A percentile compares a stretch with the other conserved stretches of the same genome.
phyloP scores from a whole-genome alignment of 2,797 vertebrate genomes.

The Loriculus beryllinus region DNA sequence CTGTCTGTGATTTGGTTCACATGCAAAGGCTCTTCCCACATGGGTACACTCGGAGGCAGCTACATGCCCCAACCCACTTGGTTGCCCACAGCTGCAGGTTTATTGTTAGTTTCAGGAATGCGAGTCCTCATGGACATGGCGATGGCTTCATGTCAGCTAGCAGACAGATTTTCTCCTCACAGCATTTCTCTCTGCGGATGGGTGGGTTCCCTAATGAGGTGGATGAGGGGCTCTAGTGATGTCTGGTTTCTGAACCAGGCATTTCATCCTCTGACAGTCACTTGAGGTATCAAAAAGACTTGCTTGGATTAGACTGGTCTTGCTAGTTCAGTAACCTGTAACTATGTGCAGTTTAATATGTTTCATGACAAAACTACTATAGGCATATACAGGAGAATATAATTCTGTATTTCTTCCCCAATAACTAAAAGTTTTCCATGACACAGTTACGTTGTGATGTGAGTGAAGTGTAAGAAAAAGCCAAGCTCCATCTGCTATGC shows the following conservation, averaged over 20 bases:
- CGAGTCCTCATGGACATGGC: accelerated
- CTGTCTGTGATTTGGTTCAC: background rate
- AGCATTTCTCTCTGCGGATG: background rate
- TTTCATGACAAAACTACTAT: background rate
- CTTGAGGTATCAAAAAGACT: background rate
- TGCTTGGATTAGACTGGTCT: background rate
- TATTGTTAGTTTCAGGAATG: constrained; percentile 32
- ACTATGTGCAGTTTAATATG: accelerated
- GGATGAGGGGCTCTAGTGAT: background rate
- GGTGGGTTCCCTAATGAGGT: background rate
- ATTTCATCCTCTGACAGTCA: background rate
- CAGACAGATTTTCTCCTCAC: background rate
- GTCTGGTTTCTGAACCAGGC: background rate
- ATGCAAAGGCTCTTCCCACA: background rate
- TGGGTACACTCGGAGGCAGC: accelerated
- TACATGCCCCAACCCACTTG: background rate
- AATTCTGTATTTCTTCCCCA: background rate
- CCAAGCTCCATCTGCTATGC: background rate
- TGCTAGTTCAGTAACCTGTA: background rate
- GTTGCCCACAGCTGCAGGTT: background rate
- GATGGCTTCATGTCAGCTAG: background rate
- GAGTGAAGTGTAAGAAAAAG: background rate
- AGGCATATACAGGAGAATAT: background rate
- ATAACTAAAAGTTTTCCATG: background rate
- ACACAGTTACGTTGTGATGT: background rate